Percentiles rank a stretch among this genome's conserved stretches.
These are phyloP conservation scores for Pteruthius melanotis DNA, from an alignment of 2,113 vertebrate genomes.

Conservation along the genomic window DNA sequence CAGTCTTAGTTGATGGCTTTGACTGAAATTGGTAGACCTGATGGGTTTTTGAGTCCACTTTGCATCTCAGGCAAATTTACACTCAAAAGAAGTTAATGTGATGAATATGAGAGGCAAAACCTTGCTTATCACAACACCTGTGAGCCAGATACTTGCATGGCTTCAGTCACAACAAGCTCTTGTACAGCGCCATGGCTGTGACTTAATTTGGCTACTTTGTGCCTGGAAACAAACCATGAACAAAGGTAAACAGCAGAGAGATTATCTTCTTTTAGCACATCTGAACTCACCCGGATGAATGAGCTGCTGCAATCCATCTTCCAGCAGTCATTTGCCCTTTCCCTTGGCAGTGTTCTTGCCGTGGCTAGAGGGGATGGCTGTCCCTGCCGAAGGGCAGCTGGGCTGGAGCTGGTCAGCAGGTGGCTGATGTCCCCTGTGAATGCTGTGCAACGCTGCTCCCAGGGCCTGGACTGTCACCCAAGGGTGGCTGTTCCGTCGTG, in stretches of 20 bases:
- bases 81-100: background rate
- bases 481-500: background rate
- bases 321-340: background rate
- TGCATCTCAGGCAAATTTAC: background rate
- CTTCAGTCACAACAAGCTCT: background rate
- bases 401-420: background rate
- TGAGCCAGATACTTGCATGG: background rate
- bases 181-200: background rate
- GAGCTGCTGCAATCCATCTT: background rate
- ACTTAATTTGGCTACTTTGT: background rate
- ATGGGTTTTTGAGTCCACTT: background rate
- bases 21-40: background rate
- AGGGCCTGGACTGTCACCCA: background rate
- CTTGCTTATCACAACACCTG: background rate
- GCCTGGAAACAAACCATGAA: background rate
- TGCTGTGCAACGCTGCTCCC: fast-evolving
- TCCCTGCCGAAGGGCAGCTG: background rate
- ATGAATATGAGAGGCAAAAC: background rate
- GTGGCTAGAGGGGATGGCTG: background rate
- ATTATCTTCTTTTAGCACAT: background rate
- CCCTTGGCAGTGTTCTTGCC: fast-evolving
- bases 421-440: background rate
- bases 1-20: background rate
- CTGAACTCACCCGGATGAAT: background rate
- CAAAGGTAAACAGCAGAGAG: background rate